A percentile compares a stretch with the other conserved stretches of the same genome.
Evolutionary conservation across 2,888 invertebrate genomes (phyloP).

Genomic region (Drosophila hamatofila): DNA sequence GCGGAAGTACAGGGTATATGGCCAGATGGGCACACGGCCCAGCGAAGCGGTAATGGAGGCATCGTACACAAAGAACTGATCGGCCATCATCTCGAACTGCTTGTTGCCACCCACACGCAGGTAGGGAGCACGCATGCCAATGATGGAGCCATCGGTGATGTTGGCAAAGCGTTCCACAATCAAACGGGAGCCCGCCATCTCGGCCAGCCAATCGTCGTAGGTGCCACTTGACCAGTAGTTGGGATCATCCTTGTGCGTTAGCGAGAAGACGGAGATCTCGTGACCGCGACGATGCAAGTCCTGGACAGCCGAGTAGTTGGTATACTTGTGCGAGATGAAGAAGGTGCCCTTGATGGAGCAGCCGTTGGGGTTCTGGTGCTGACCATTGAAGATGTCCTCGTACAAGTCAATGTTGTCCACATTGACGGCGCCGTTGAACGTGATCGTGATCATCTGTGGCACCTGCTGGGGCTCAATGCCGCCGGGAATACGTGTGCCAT

Average conservation of each 20-base stretch:
- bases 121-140: slow-evolving; percentile 95
- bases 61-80: slow-evolving; percentile 97
- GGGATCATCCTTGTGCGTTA: slow-evolving; percentile 96
- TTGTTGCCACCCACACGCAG: slow-evolving; percentile 96
- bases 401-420: slow-evolving; percentile 97
- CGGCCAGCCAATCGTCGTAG: slow-evolving; percentile 97
- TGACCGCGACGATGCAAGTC: slow-evolving; percentile 95
- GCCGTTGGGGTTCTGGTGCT: slow-evolving; percentile 94
- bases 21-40: slow-evolving; percentile 97
- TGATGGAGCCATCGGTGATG: slow-evolving; percentile 95
- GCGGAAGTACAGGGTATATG: slow-evolving; percentile 97
- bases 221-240: slow-evolving; percentile 95
- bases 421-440: slow-evolving; percentile 96
- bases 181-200: slow-evolving; percentile 96
- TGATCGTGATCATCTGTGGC: slow-evolving; percentile 96
- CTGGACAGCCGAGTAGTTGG: slow-evolving; percentile 95
- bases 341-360: slow-evolving; percentile 95
- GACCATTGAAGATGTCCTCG: slow-evolving; percentile 94
- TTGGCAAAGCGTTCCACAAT: slow-evolving; percentile 96
- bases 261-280: slow-evolving; percentile 95
- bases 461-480: slow-evolving; percentile 93
- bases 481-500: slow-evolving; percentile 95
- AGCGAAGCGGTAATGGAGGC: slow-evolving; percentile 96
- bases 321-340: slow-evolving; percentile 96
- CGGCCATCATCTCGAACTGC: slow-evolving; percentile 98